Evolutionary conservation across 2,113 vertebrate genomes (phyloP).

Genomic region (Sisor rabdophorus): DNA sequence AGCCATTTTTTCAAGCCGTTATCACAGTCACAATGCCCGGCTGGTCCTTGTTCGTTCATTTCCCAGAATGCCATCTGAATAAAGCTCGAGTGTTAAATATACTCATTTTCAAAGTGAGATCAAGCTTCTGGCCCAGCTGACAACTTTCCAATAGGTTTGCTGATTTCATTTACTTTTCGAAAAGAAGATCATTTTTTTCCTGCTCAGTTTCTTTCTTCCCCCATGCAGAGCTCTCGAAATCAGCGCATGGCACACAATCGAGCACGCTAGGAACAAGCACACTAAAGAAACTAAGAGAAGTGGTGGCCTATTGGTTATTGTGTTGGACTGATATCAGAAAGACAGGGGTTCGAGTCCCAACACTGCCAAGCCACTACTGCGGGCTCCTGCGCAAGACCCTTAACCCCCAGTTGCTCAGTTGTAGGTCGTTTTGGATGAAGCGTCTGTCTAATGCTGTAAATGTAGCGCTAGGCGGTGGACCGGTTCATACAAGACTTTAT

Average conservation of each 20-base stretch:
- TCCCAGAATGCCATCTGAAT: slow-evolving; percentile 23
- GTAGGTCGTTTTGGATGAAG: too few species aligned
- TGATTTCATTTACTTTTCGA: slow-evolving; percentile 6
- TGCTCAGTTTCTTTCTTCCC: not conserved
- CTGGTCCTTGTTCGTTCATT: slow-evolving; percentile 33
- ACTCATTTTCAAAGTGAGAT: slow-evolving; percentile 9
- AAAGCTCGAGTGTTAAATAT: slow-evolving; percentile 24
- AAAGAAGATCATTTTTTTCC: not conserved
- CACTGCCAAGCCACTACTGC: too few species aligned
- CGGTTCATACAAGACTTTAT: too few species aligned
- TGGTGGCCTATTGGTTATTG: too few species aligned
- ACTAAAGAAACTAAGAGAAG: too few species aligned
- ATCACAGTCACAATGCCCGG: slow-evolving; percentile 22
- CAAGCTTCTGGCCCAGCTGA: not conserved
- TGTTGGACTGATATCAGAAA: too few species aligned
- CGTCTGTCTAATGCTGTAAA: too few species aligned
- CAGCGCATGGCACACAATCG: not conserved
- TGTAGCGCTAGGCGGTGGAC: too few species aligned
- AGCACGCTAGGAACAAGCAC: not conserved
- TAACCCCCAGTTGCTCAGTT: too few species aligned
- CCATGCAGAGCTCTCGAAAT: not conserved
- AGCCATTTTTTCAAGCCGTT: slow-evolving; percentile 32
- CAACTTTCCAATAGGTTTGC: not conserved
- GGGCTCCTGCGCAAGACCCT: too few species aligned
- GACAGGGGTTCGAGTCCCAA: too few species aligned